Base-by-base conservation (phyloP, 2,113 vertebrate species). In the Ascaphus truei region DNA sequence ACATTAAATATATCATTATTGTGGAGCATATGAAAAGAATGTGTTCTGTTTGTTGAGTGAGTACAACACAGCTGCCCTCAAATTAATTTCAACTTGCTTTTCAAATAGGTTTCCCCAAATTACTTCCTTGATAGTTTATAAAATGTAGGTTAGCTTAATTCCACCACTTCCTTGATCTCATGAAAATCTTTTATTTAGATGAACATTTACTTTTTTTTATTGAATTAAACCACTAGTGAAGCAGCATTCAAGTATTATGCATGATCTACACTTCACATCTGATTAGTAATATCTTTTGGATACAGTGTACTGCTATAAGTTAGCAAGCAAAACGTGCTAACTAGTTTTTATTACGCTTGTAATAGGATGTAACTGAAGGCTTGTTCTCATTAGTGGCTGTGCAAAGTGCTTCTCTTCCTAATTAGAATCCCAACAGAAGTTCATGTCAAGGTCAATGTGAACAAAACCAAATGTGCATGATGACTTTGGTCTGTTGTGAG, bases 381-480 rank as follows among this genome's bases (percentile, higher is more conserved):
- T 71, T 61, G 67, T 61, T 52, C 67, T 71, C 67, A 71, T 71
- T 71, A 71, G 67, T 52, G 67, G 56, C 41, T 61, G 56, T 71
- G 67, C 41, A 71, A 71, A 60, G 63, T 61, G 33, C 56, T 61
- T 71, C 57, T 71, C 67, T 71, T 61, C 56, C 67, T 71, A 71
- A 71, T 71, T 71, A 71, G 61, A 61, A 71, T 71, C 67, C 47
- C 23, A 41, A 43, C 41, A 71, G 56, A 61, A 61, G 67, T 71
- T 71, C 67, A 71, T 30, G 57, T 51, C 25, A 52, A 71, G 67
- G 67, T 71, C 67, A 71, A 61, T 41, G 67, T 71, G 67, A 71
- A 71, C 34, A 61, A 71, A 71, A 61, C 57, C 67, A 71, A 71
- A 71, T 71, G 67, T 71, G 67, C 57, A 48, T 61, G 51, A 51